Conservation (phyloP, 2,888 invertebrate species). For the Epistrophella euchroma region DNA sequence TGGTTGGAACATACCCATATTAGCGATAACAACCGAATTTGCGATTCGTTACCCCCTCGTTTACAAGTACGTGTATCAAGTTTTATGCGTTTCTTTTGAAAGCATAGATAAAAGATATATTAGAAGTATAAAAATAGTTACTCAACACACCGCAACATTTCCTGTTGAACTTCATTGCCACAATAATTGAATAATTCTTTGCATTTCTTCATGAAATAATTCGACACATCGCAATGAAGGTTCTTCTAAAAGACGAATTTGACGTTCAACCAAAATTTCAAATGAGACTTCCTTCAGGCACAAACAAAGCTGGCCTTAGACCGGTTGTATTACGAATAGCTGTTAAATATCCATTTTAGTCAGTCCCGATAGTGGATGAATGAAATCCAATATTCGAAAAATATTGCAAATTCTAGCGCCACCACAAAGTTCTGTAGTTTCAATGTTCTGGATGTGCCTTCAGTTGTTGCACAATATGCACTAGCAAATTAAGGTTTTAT, state of each 20-base stretch:
- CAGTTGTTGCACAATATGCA: slow-evolving; percentile 98
- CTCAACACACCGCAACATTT: slow-evolving; percentile 96
- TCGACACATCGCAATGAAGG: slow-evolving; percentile 99
- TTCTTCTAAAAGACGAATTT: slow-evolving; percentile 97
- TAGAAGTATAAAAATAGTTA: too few relatives aligned
- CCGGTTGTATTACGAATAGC: slow-evolving; percentile 99
- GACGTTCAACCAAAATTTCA: slow-evolving; percentile 98
- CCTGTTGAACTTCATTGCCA: slow-evolving; percentile 98
- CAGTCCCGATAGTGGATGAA: slow-evolving; percentile 96
- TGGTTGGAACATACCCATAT: too few relatives aligned
- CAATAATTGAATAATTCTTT: slow-evolving; percentile 99
- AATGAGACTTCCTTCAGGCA: slow-evolving; percentile 98
- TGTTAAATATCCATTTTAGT: slow-evolving; percentile 98
- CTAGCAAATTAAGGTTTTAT: slow-evolving; percentile 99
- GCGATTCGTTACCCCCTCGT: too few relatives aligned
- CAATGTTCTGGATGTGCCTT: slow-evolving; percentile 99
- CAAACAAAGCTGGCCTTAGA: slow-evolving; percentile 94
- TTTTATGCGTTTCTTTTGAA: too few relatives aligned
- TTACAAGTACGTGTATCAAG: too few relatives aligned
- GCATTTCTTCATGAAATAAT: slow-evolving; percentile 99
- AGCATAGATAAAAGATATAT: too few relatives aligned
- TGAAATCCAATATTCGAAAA: slow-evolving; percentile 96
- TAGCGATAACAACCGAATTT: too few relatives aligned
- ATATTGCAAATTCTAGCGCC: slow-evolving; percentile 99
- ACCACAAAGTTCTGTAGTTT: slow-evolving; percentile 98